These are phyloP conservation scores for Chaetoderma sp. DNA, from an alignment of 2,888 invertebrate genomes.

Conservation along the genomic window DNA sequence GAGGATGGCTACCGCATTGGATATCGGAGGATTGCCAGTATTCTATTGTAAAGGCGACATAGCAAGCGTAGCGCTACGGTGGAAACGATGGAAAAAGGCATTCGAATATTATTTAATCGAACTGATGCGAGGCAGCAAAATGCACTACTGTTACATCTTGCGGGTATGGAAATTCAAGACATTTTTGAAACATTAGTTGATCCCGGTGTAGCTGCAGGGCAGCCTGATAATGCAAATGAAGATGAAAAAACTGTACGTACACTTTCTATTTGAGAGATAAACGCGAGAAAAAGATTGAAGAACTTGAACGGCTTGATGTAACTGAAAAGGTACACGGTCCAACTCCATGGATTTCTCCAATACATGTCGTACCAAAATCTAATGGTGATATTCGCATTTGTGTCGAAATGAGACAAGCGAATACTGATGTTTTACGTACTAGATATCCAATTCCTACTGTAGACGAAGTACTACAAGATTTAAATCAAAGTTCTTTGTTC, in stretches of 20 bases:
- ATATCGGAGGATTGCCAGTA: not conserved
- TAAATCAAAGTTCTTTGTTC: conserved; percentile 35
- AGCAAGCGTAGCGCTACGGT: conserved; percentile 1
- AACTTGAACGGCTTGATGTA: conserved; percentile 13
- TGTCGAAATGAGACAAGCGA: too few relatives aligned
- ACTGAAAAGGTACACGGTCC: conserved; percentile 22
- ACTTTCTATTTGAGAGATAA: conserved; percentile 19
- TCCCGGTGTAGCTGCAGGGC: not conserved
- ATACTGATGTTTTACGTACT: too few relatives aligned
- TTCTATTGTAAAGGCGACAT: conserved; percentile 5
- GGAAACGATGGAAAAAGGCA: conserved; percentile 10
- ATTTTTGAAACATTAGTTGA: conserved; percentile 12
- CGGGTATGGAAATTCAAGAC: conserved; percentile 14
- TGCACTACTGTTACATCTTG: conserved; percentile 5
- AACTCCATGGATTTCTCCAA: conserved; percentile 23
- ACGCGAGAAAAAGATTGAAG: conserved; percentile 20
- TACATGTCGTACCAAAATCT: too few relatives aligned
- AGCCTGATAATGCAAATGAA: not conserved
- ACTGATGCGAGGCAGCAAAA: conserved; percentile 3
- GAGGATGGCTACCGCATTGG: not conserved
- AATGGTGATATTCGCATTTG: too few relatives aligned
- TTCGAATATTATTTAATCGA: not conserved
- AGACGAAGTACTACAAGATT: conserved; percentile 35
- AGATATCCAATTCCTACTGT: conserved; percentile 25
- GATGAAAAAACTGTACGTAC: not conserved